These are phyloP conservation scores for Amorpha juglandis DNA, from an alignment of 2,888 invertebrate genomes.

Conservation along the genomic window DNA sequence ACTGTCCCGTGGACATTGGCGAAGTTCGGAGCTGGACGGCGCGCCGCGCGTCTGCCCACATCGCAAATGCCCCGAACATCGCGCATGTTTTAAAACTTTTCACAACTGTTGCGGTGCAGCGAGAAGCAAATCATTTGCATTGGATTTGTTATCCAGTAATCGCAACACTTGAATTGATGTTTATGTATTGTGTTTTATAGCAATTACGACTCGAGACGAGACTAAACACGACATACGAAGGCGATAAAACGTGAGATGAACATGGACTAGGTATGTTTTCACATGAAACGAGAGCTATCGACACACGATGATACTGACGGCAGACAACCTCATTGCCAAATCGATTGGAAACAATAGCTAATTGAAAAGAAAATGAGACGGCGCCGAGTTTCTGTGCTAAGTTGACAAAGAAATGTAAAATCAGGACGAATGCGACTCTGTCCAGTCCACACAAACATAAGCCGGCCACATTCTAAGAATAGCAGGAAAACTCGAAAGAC, in stretches of 20 bases:
- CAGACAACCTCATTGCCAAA: conserved; percentile 15
- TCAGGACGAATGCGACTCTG: conserved; percentile 27
- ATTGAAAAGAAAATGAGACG: conserved; percentile 18
- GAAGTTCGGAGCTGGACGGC: not conserved
- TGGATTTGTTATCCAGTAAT: conserved; percentile 35
- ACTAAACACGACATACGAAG: conserved; percentile 57
- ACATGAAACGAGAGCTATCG: conserved; percentile 23
- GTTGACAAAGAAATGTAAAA: conserved; percentile 12
- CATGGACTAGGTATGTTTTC: conserved; percentile 6
- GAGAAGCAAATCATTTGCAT: conserved; percentile 48
- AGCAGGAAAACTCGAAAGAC: conserved; percentile 51
- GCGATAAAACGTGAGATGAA: conserved; percentile 35
- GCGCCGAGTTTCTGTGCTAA: not conserved
- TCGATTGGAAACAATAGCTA: conserved; percentile 19
- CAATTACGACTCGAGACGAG: conserved; percentile 48
- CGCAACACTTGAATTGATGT: not conserved
- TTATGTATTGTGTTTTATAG: not conserved
- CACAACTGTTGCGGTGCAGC: conserved; percentile 45
- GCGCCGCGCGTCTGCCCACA: conserved; percentile 37
- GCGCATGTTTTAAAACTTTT: conserved; percentile 53
- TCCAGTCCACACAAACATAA: conserved; percentile 22
- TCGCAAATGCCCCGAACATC: conserved; percentile 42
- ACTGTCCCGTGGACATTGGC: not conserved
- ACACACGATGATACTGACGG: conserved; percentile 9
- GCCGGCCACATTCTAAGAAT: conserved; percentile 58